Evolutionary conservation across 1,140 invertebrate species (phyloP).

Genomic region (Stegodyphus dumicola): DNA sequence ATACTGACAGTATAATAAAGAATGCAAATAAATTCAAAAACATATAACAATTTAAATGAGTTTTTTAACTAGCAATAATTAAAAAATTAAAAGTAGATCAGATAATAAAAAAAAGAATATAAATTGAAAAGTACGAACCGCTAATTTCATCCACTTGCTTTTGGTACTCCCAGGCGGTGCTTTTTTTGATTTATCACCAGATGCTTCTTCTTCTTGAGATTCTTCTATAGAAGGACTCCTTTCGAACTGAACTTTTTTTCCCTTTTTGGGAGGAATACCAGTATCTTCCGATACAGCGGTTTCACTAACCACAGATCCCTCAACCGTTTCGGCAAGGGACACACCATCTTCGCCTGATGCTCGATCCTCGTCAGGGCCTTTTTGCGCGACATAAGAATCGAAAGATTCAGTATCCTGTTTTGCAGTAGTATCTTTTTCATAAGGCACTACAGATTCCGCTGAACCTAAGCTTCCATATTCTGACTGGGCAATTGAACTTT

Average conservation of each 20-base stretch:
- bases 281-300: neutral
- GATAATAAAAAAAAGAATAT: neutral
- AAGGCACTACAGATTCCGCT: constrained; percentile 59
- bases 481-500: constrained; percentile 62
- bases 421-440: neutral
- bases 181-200: constrained; percentile 31
- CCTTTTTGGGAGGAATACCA: constrained; percentile 23
- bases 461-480: constrained; percentile 62
- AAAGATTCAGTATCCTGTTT: constrained; percentile 7
- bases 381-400: neutral
- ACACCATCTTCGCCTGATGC: constrained; percentile 6
- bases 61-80: too few species aligned
- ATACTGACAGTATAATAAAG: too few species aligned
- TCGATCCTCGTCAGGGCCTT: constrained; percentile 8
- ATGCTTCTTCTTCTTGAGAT: neutral
- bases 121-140: constrained; percentile 36
- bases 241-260: constrained; percentile 57
- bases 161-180: constrained; percentile 37
- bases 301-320: constrained; percentile 1
- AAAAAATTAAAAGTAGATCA: neutral
- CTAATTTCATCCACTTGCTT: constrained; percentile 60
- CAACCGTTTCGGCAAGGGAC: constrained; percentile 1
- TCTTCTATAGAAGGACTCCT: constrained; percentile 12
- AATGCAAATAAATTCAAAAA: too few species aligned
- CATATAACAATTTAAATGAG: too few species aligned